Evolutionary conservation across 2,797 vertebrate species (phyloP), one percentile per base, ranked within the genome.

Genomic region (Triplophysa yarkandensis): DNA sequence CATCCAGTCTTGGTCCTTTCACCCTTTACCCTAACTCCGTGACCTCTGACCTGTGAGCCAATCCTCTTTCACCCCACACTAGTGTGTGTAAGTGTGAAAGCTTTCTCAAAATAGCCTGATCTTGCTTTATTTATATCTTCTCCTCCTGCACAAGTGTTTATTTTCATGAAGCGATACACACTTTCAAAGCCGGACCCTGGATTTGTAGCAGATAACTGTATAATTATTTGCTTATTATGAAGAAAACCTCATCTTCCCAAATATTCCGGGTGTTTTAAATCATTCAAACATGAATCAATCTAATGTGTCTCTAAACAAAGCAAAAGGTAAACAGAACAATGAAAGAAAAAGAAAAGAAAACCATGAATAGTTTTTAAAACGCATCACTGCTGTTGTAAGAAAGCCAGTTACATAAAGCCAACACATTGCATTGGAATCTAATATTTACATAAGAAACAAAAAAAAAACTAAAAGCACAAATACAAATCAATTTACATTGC

Each of bases 21-120:
- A 78, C 80, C 57, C 54, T 52, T 80, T 77, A 75, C 71, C 74
- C 80, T 74, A 80, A 74, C 78, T 77, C 63, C 0, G n/a, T 63
- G 83, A 82, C 64, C 83, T 81, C 74, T 82, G 83, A 82, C 81
- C 81, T 67, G 52, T 25, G 58, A 77, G 79, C 62, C 76, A 66
- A 57, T 75, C 71, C 71, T 82, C 77, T 81, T 79, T 84, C 74
- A 70, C 68, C 71, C 71, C 66, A 50, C 68, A 71, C 71, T 72
- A 74, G 32, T 64, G 57, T 41, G 61, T 10, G 34, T 67, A 39
- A 58, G 72, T 58, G 63, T 66, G 62, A 52, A 46, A 36, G 36
- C 25, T 36, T 66, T 58, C 23, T 60, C 11, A 39, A 36, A 72
- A 72, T 34, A 65, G 28, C 6, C 57, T n/a, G 30, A 8, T 8